phyloP scores from a whole-genome alignment of 2,888 invertebrate species.

The Julus scandinavius region DNA sequence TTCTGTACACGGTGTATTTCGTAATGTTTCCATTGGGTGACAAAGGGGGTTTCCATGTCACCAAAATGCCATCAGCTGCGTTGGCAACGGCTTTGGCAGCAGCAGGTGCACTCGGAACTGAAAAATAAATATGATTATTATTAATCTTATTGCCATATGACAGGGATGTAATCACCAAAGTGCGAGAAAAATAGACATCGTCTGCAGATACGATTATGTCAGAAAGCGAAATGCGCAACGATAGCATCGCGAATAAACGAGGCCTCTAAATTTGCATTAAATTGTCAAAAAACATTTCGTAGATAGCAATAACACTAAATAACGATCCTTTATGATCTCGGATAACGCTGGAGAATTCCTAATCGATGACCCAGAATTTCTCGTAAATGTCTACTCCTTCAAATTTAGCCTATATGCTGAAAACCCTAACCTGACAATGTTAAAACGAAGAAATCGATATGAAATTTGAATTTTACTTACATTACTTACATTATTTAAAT shows the following conservation, averaged over 20 bases:
- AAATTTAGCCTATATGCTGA: background rate
- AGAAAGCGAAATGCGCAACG: background rate
- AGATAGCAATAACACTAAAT: background rate
- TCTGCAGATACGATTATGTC: background rate
- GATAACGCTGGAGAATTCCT: background rate
- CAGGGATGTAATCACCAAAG: constrained; percentile 7
- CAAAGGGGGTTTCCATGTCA: constrained; percentile 80
- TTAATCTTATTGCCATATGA: constrained; percentile 15
- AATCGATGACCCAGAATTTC: background rate
- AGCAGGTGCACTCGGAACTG: constrained; percentile 82
- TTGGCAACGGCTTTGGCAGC: constrained; percentile 83
- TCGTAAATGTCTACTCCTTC: background rate
- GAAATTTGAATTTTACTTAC: no score
- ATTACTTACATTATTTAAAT: no score
- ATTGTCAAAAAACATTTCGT: background rate
- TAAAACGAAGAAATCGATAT: no score
- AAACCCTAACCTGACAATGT: background rate
- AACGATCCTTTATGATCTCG: background rate
- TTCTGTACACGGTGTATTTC: constrained; percentile 71
- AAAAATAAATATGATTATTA: background rate
- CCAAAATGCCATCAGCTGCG: constrained; percentile 77
- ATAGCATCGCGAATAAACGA: background rate
- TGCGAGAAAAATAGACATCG: background rate
- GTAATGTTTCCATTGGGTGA: constrained; percentile 81
- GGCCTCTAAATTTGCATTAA: background rate